Evolutionary conservation across 1,140 invertebrate species (phyloP).

Genomic region (Drosophila pallidifrons): DNA sequence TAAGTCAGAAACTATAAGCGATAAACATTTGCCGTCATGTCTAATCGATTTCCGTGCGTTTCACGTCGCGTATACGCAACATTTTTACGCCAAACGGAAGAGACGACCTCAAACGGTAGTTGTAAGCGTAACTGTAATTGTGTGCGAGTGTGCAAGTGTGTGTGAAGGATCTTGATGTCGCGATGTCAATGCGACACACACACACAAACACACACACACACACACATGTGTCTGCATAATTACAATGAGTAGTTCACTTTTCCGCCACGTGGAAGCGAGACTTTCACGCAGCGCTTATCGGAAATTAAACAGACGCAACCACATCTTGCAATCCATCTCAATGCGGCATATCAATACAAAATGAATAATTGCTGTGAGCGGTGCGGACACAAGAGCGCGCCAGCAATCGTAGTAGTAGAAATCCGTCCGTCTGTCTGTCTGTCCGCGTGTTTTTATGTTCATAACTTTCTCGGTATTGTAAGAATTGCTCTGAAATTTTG

Average conservation of each 20-base stretch:
- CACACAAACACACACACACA: too few species aligned
- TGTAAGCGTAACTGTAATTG: conserved; percentile 11
- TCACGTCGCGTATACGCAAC: conserved; percentile 46
- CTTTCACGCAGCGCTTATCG: conserved; percentile 8
- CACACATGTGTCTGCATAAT: conserved; percentile 24
- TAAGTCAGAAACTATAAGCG: conserved; percentile 69
- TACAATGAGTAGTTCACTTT: conserved; percentile 1
- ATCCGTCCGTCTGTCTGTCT: too few species aligned
- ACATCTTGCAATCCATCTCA: too few species aligned
- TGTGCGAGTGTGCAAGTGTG: conserved; percentile 4
- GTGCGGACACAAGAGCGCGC: too few species aligned
- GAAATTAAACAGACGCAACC: conserved; percentile 38
- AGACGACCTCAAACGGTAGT: background rate
- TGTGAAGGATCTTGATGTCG: conserved; percentile 24
- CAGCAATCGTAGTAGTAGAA: too few species aligned
- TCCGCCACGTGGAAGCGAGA: background rate
- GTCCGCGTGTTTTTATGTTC: too few species aligned
- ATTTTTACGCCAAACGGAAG: conserved; percentile 23
- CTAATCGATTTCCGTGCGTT: conserved; percentile 72
- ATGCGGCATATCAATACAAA: background rate
- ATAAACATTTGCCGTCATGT: conserved; percentile 61
- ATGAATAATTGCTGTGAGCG: background rate
- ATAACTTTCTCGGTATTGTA: too few species aligned
- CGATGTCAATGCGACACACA: background rate
- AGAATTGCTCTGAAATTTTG: too few species aligned